A percentile compares a stretch with the other conserved stretches of the same genome.
Conservation (phyloP, 2,888 invertebrate genomes). For the Dynastes hyllus region DNA sequence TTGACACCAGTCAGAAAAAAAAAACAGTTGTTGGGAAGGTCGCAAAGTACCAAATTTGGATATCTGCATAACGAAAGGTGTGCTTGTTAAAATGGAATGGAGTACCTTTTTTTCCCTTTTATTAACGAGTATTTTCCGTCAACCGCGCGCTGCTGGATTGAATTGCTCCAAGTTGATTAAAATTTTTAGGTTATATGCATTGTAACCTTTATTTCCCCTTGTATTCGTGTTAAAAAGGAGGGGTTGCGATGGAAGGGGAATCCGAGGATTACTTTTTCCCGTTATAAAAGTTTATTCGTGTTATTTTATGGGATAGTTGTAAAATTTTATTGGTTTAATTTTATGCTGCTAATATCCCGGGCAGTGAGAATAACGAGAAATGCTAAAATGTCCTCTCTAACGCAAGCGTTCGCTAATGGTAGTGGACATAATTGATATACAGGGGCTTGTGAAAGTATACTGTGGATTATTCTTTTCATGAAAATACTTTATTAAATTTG, state of each 20-base stretch:
- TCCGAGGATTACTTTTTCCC: background rate
- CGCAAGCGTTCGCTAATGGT: no score
- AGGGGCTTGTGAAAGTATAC: no score
- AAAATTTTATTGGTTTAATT: conserved; percentile 7
- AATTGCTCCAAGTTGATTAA: conserved; percentile 2
- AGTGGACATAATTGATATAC: no score
- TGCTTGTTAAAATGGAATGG: background rate
- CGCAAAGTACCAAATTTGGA: background rate
- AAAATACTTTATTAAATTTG: no score
- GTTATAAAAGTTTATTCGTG: conserved; percentile 9
- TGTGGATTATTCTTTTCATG: no score
- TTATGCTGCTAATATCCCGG: background rate
- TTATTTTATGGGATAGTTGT: conserved; percentile 9
- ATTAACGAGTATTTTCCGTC: conserved; percentile 15
- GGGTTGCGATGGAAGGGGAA: background rate
- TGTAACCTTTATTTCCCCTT: no score
- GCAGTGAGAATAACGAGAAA: background rate
- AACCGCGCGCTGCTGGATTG: background rate
- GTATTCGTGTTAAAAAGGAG: background rate
- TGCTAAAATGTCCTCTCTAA: background rate
- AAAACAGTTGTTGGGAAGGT: background rate
- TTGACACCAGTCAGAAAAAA: background rate
- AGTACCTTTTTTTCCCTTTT: background rate
- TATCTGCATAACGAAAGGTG: background rate
- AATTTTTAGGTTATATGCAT: conserved; percentile 21